These are phyloP conservation scores for Papilio polyxenes DNA, from an alignment of 1,140 invertebrate species.

Conservation along the genomic window DNA sequence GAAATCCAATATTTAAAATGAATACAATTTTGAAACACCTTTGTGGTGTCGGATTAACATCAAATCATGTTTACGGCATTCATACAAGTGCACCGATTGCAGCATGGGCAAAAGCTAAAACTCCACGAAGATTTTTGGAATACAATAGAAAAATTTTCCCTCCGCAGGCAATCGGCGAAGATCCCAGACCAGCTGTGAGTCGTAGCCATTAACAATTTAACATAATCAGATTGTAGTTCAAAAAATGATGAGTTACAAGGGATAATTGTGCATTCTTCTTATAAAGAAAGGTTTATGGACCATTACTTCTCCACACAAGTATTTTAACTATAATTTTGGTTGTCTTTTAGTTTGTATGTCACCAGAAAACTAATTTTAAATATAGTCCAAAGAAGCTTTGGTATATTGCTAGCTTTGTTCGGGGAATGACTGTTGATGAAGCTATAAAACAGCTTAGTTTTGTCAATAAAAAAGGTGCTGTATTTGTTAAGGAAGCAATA, in stretches of 20 bases:
- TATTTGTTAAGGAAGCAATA: conserved; percentile 88
- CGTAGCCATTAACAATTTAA: conserved; percentile 35
- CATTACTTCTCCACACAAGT: not conserved
- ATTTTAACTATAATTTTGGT: not conserved
- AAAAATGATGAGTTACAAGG: too few species aligned
- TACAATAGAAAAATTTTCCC: conserved; percentile 90
- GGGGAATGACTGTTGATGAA: conserved; percentile 96
- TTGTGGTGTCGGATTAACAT: conserved; percentile 41
- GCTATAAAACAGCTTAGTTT: conserved; percentile 95
- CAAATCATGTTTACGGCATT: conserved; percentile 46
- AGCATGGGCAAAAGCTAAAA: conserved; percentile 66
- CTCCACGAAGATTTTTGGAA: conserved; percentile 80
- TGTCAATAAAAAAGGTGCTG: conserved; percentile 91
- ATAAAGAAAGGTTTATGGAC: too few species aligned
- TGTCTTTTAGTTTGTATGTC: conserved; percentile 90
- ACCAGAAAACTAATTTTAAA: conserved; percentile 91
- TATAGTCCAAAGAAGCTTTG: conserved; percentile 96
- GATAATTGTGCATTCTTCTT: too few species aligned
- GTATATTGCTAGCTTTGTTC: conserved; percentile 92
- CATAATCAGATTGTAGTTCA: not conserved
- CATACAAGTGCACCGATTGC: conserved; percentile 54
- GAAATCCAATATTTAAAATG: conserved; percentile 43
- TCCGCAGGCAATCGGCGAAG: conserved; percentile 87
- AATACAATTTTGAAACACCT: conserved; percentile 51
- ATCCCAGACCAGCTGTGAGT: conserved; percentile 90